Percentiles rank a stretch among this genome's conserved stretches.
Evolutionary conservation across 2,888 invertebrate species (phyloP).

Genomic region (Drosophila subsilvestris): DNA sequence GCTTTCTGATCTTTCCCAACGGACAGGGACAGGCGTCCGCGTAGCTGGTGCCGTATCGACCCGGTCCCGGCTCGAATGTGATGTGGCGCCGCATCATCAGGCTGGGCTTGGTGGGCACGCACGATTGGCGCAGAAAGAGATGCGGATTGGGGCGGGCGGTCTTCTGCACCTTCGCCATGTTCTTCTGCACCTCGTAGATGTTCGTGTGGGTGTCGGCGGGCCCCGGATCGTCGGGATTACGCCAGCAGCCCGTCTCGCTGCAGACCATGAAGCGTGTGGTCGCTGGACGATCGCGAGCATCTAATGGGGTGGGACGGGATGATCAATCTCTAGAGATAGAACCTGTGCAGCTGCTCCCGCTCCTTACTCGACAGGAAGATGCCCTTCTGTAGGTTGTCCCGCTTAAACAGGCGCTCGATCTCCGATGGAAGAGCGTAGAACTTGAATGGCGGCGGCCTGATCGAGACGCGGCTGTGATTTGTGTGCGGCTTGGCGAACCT

Average conservation of each 20-base stretch:
- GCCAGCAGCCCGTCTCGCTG: slow-evolving; percentile 63
- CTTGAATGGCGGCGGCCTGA: slow-evolving; percentile 39
- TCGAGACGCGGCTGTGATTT: slow-evolving; percentile 34
- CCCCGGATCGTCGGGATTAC: slow-evolving; percentile 70
- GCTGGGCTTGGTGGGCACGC: slow-evolving; percentile 63
- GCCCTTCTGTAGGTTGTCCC: slow-evolving; percentile 70
- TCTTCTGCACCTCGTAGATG: slow-evolving; percentile 20
- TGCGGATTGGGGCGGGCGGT: slow-evolving; percentile 48
- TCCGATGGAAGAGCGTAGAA: slow-evolving; percentile 60
- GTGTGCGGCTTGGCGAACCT: slow-evolving; percentile 61
- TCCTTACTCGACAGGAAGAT: slow-evolving; percentile 72
- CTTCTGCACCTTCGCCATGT: slow-evolving; percentile 22
- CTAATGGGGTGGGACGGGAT: slow-evolving; percentile 42
- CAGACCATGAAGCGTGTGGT: slow-evolving; percentile 66
- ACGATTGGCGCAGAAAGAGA: slow-evolving; percentile 57
- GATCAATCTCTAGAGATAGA: neutral
- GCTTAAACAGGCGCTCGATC: slow-evolving; percentile 52
- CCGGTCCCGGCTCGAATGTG: slow-evolving; percentile 76
- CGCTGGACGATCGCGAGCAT: slow-evolving; percentile 73
- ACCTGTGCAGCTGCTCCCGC: neutral
- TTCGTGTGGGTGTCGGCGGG: slow-evolving; percentile 63
- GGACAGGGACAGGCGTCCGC: slow-evolving; percentile 62
- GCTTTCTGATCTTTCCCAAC: slow-evolving; percentile 47
- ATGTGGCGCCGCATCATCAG: slow-evolving; percentile 29
- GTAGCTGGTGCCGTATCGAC: slow-evolving; percentile 75